phyloP scores from a whole-genome alignment of 1,140 invertebrate genomes.

The Scaptodrosophila lebanonensis region DNA sequence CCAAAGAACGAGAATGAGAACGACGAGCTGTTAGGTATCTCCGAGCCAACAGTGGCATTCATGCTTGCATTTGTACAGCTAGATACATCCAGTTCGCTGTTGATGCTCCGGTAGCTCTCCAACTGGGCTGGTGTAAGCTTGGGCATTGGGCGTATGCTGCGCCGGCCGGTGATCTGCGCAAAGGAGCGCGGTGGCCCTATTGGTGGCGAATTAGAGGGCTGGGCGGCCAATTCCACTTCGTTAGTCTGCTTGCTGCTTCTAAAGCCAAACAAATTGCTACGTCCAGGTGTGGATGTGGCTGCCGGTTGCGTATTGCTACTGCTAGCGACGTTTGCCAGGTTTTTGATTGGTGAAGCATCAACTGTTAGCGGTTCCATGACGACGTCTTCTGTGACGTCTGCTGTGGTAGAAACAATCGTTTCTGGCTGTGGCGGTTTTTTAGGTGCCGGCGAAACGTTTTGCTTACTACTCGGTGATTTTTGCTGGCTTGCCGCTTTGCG shows the following conservation, averaged over 20 bases:
- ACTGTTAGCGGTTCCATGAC: constrained; percentile 60
- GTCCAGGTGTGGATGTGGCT: constrained; percentile 66
- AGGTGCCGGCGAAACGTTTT: constrained; percentile 6
- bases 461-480: constrained; percentile 33
- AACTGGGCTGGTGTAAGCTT: constrained; percentile 57
- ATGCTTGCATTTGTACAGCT: constrained; percentile 60
- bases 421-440: constrained; percentile 8
- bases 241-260: constrained; percentile 38
- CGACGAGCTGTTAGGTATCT: constrained; percentile 63
- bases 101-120: constrained; percentile 51
- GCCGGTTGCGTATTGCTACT: constrained; percentile 29
- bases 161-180: constrained; percentile 62
- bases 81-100: constrained; percentile 60
- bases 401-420: not conserved
- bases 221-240: constrained; percentile 47
- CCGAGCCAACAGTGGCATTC: constrained; percentile 72
- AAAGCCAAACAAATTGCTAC: constrained; percentile 42
- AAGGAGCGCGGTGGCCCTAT: constrained; percentile 41
- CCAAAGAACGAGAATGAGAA: constrained; percentile 68
- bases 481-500: constrained; percentile 36
- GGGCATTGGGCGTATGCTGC: constrained; percentile 50
- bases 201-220: constrained; percentile 36
- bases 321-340: constrained; percentile 2
- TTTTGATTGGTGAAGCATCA: constrained; percentile 48
- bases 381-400: constrained; percentile 39